Evolutionary conservation across 2,113 vertebrate species (phyloP).

Genomic region (Herpetotheres cachinnans): DNA sequence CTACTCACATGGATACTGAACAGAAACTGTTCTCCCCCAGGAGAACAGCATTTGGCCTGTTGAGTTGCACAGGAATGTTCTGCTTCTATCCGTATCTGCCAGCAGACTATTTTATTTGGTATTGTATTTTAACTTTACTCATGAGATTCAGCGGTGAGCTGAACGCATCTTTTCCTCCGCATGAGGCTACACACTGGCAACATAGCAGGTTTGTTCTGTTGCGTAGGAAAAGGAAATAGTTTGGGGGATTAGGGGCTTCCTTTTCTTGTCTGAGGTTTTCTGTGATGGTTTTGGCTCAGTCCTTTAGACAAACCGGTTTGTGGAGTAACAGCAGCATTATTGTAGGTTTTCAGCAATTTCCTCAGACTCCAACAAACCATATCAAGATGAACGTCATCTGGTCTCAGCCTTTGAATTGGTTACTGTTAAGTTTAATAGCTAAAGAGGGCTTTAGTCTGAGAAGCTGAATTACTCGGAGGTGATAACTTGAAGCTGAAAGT

Average conservation of each 20-base stretch:
- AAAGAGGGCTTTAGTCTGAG: background rate
- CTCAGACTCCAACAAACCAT: background rate
- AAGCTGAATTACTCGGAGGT: background rate
- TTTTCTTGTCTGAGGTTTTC: slow-evolving; percentile 20
- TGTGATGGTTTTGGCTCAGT: slow-evolving; percentile 32
- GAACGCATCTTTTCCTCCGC: background rate
- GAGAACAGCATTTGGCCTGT: background rate
- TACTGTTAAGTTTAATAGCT: background rate
- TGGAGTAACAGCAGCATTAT: background rate
- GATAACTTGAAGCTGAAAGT: slow-evolving; percentile 15
- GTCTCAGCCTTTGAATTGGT: background rate
- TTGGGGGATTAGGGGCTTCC: background rate
- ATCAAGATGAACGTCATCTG: background rate
- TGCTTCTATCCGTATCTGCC: background rate
- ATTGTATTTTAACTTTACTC: background rate
- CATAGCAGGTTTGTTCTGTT: background rate
- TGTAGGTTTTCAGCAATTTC: slow-evolving; percentile 1
- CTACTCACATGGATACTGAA: background rate
- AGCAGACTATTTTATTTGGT: background rate
- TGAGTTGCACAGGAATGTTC: background rate
- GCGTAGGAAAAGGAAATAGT: background rate
- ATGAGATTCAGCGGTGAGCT: background rate
- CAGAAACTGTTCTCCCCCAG: background rate
- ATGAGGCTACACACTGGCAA: background rate
- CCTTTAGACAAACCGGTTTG: background rate